Base-by-base conservation (phyloP, 2,113 vertebrate genomes). In the rat (Rattus norvegicus) region DNA sequence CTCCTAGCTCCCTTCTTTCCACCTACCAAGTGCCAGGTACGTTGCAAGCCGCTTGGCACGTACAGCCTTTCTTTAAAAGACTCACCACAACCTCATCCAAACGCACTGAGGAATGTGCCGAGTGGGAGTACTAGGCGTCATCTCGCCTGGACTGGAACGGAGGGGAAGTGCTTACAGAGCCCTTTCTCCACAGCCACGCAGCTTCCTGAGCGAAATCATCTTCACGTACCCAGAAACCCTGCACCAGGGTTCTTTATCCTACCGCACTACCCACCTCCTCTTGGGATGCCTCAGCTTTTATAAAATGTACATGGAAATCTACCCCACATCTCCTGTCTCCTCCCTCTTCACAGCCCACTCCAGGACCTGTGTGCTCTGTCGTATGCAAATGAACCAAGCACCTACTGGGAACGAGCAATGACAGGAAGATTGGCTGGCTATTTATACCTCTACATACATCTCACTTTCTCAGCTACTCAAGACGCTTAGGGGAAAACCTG, bases 401-500 rank as follows among this genome's bases (percentile, higher is more conserved):
- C 10, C 4, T 61, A 30, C 19, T 59, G 30, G 52, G 14, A 70
- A 61, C 17, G 61, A 85, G 76, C 73, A 20, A 67, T 12, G 49
- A 72, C n/a, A 80, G 39, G 47, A 63, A 77, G 17, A 36, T 80
- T 54, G 47, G n/a, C 67, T 94, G 90, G 94, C 90, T 97, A 19
- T 76, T 81, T 73, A 39, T 28, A 36, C 83, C 6, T 79, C 69
- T 70, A 56, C 2, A 87, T 7, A 67, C 4, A 39, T 84, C 28
- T 95, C 28, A 36, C 3, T 87, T 36, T 72, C 52, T 95, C 73
- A 95, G n/a, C 69, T 90, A 56, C 13, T 13, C 20, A 80, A 91
- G 69, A 77, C 89, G 47, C 28, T 54, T 7, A 39, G 88, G 17
- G n/a, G 36, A 84, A 80, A 90, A 26, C 76, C 4, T 20, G 52